Percentiles rank a stretch among this genome's conserved stretches.
Conservation (phyloP, 2,113 vertebrate species). For the Geothlypis trichas region DNA sequence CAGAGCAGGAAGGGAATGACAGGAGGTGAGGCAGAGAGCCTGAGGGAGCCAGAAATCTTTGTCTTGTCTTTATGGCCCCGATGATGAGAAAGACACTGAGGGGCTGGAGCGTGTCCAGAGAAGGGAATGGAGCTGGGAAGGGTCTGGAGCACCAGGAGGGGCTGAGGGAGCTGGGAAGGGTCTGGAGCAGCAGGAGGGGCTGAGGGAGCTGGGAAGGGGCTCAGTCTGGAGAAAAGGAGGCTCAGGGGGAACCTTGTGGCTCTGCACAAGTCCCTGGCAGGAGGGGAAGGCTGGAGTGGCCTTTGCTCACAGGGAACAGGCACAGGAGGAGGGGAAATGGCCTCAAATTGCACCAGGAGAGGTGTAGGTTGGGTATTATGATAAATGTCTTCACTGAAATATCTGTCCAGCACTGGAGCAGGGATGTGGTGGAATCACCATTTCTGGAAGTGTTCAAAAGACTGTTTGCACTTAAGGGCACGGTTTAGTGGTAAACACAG, state of each 20-base stretch:
- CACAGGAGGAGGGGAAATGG: background rate
- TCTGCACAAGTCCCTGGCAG: background rate
- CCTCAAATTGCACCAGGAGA: background rate
- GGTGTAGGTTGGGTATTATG: background rate
- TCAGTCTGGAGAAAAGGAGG: background rate
- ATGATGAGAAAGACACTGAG: background rate
- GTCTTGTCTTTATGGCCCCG: background rate
- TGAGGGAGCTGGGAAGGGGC: background rate
- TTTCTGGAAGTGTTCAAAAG: background rate
- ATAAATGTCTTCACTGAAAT: background rate
- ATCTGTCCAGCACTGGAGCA: background rate
- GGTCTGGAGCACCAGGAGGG: accelerated
- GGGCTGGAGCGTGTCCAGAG: accelerated
- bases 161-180: background rate
- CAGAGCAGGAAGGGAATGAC: background rate
- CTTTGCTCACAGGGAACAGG: background rate
- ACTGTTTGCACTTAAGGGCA: background rate
- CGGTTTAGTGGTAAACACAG: background rate
- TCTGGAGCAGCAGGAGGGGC: accelerated
- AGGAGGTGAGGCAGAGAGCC: background rate
- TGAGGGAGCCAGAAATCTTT: background rate
- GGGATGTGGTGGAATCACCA: background rate
- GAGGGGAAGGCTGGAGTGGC: accelerated
- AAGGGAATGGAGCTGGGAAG: accelerated
- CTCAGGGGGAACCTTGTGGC: background rate